These are phyloP conservation scores for Busseola fusca DNA, from an alignment of 2,888 invertebrate species.

Conservation along the genomic window DNA sequence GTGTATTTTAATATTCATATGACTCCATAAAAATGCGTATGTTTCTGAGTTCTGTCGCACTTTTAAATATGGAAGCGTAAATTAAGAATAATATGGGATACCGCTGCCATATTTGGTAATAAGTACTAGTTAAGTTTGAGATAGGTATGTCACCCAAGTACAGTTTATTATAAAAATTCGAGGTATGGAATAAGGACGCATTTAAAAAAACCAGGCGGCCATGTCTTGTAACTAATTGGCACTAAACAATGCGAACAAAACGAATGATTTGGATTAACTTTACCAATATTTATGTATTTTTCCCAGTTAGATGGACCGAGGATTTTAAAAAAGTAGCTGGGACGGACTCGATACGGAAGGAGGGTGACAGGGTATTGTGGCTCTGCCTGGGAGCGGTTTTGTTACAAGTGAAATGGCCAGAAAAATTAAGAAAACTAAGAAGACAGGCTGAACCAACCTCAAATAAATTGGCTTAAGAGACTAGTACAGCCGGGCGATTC, in stretches of 20 bases:
- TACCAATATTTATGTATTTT: background rate
- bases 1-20: slow-evolving; percentile 31
- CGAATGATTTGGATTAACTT: slow-evolving; percentile 1
- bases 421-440: background rate
- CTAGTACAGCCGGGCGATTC: no score
- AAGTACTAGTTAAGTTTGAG: slow-evolving; percentile 50
- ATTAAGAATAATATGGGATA: slow-evolving; percentile 39
- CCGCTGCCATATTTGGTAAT: slow-evolving; percentile 41
- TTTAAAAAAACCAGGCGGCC: slow-evolving; percentile 25
- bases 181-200: slow-evolving; percentile 27
- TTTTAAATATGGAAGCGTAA: slow-evolving; percentile 38
- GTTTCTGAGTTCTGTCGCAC: slow-evolving; percentile 12
- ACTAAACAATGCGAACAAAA: slow-evolving; percentile 20
- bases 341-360: no score
- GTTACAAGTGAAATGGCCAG: background rate
- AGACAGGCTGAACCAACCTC: background rate
- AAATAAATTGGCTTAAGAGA: background rate
- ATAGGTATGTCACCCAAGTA: slow-evolving; percentile 28
- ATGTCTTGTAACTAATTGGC: slow-evolving; percentile 29
- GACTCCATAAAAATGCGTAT: slow-evolving; percentile 10
- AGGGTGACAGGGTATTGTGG: background rate
- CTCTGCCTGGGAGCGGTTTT: background rate
- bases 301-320: background rate
- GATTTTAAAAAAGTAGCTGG: background rate
- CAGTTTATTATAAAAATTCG: slow-evolving; percentile 31